Evolutionary conservation across 2,888 invertebrate species (phyloP), one percentile per base, ranked within the genome.

Genomic region (Polymixis lichenea): DNA sequence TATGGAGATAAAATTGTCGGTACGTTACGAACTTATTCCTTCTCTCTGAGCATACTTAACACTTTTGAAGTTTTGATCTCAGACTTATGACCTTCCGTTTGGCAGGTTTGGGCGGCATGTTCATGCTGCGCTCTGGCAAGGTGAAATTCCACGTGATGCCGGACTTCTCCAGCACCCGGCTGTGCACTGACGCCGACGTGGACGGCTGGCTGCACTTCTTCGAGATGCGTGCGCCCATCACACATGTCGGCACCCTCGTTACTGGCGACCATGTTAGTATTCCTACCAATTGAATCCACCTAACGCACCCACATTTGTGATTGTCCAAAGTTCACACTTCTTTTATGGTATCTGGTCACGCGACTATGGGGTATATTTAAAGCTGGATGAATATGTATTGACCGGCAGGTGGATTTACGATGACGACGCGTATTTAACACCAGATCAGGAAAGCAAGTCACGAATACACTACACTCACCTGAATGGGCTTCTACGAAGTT

Each of bases 71-170:
- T 28, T 49, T 66, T 22, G 32, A 6, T 17, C 13, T 32, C 9
- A 32, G 9, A 66, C 22, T 32, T 25, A 51, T n/a, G 51, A 66
- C 17, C 38, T 67, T 25, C 25, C 7, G n/a, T 32, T 8, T 70
- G 17, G 5, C 90, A 98, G 99, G 98, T 74, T 93, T 99, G 76
- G 99, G 99, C 77, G 99, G 99, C 74, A 97, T 98, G 61, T 99
- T 99, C 95, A 90, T 99, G 71, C 94, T 99, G 71, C 98, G 98
- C 88, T 97, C 97, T 84, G 99, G 99, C 2, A 97, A 97, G 92
- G 98, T 98, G 1, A 98, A 98, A 92, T 98, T 98, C 92, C 99
- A 99, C 95, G 98, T 99, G 84, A 99, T 99, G 99, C 98, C 98
- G 56, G 99, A 99, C 92, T 99, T 99, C 95, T 98, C 99, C 0